Percentiles rank a stretch among this genome's conserved stretches.
These are phyloP conservation scores for Aleiodes sp. DNA, from an alignment of 1,140 invertebrate species.

Conservation along the genomic window DNA sequence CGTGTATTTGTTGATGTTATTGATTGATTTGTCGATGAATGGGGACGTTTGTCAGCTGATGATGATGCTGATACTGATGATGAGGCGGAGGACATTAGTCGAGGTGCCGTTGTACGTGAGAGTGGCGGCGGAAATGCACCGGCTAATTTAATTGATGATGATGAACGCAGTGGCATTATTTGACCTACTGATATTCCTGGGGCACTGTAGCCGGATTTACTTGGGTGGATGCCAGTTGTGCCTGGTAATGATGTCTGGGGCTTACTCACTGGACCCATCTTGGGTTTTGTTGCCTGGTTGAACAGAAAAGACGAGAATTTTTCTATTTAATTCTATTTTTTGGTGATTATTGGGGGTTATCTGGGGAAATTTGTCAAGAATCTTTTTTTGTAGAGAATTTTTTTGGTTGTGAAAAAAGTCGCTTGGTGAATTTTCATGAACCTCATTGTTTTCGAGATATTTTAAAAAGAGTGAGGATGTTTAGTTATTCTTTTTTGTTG, in stretches of 20 bases:
- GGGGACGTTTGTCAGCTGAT: slow-evolving; percentile 64
- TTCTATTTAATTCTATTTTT: too few species aligned
- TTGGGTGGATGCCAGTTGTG: slow-evolving; percentile 50
- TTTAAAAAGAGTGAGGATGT: too few species aligned
- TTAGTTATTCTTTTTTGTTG: too few species aligned
- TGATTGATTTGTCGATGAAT: slow-evolving; percentile 57
- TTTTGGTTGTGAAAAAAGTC: too few species aligned
- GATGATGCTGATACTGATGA: slow-evolving; percentile 30
- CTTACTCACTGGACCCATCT: slow-evolving; percentile 55
- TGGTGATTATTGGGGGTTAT: too few species aligned
- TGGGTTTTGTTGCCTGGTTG: slow-evolving; percentile 59
- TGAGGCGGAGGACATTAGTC: slow-evolving; percentile 50
- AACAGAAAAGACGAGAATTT: slow-evolving; percentile 42
- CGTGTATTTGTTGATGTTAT: slow-evolving; percentile 66
- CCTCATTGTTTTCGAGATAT: too few species aligned
- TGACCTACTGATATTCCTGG: slow-evolving; percentile 56
- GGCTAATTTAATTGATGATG: slow-evolving; percentile 54
- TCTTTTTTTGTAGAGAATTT: too few species aligned
- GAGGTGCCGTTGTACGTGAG: slow-evolving; percentile 66
- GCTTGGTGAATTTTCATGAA: too few species aligned
- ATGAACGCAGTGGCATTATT: slow-evolving; percentile 57
- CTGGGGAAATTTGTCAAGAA: too few species aligned
- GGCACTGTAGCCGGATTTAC: slow-evolving; percentile 55
- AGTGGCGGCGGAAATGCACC: slow-evolving; percentile 57
- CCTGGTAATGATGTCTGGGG: slow-evolving; percentile 49